These are phyloP conservation scores for Saguinus imperator DNA, from an alignment of 2,113 vertebrate species.

Conservation along the genomic window DNA sequence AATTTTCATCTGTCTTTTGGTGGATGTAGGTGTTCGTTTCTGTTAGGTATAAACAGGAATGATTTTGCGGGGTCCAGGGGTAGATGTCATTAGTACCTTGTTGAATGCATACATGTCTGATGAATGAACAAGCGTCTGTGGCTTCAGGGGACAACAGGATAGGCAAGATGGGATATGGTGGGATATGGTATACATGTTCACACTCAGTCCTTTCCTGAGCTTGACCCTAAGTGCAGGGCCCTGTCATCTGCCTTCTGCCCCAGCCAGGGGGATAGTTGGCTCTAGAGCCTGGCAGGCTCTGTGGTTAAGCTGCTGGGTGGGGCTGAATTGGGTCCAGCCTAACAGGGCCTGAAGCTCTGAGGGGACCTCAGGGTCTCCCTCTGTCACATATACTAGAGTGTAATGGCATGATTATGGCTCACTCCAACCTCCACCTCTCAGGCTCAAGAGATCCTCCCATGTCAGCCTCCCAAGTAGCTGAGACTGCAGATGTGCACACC, in stretches of 20 bases:
- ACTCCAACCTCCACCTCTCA: too few species aligned
- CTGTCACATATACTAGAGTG: too few species aligned
- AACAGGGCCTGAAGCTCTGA: neutral
- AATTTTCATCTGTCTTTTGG: neutral
- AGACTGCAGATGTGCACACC: too few species aligned
- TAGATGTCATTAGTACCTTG: neutral
- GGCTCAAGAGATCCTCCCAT: too few species aligned
- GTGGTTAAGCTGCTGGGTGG: neutral
- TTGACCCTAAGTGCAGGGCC: neutral
- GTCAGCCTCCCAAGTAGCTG: too few species aligned
- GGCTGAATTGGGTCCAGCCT: neutral
- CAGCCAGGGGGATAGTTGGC: neutral
- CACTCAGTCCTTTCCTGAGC: neutral
- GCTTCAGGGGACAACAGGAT: neutral
- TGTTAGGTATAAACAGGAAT: neutral
- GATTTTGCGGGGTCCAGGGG: neutral
- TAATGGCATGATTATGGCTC: too few species aligned
- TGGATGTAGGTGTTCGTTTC: neutral
- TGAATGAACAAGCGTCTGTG: neutral
- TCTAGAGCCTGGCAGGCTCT: neutral
- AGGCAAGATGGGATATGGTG: too few species aligned
- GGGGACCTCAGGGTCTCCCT: too few species aligned
- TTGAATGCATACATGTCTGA: neutral
- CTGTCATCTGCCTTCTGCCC: neutral
- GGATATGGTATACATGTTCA: too few species aligned